These are phyloP conservation scores for Actinia equina DNA, from an alignment of 64 coral and sea anemone genomes.

Conservation along the genomic window DNA sequence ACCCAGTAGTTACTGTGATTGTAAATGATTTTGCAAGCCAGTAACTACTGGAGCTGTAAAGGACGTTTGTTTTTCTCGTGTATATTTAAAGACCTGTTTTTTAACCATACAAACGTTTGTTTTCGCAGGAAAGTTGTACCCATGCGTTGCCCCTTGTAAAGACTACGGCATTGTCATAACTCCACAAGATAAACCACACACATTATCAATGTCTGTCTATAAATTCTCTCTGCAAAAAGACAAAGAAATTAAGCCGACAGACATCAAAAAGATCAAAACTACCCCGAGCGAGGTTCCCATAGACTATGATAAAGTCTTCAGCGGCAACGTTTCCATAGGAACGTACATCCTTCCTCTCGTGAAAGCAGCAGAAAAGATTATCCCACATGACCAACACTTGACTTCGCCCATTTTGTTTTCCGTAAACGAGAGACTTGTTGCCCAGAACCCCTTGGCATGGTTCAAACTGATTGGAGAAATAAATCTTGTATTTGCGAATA, in stretches of 20 bases:
- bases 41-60: no score
- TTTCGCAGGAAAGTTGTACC: background rate
- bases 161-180: conserved; percentile 17
- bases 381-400: background rate
- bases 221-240: background rate
- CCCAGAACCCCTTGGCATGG: background rate
- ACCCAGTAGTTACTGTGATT: no score
- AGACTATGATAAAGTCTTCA: background rate
- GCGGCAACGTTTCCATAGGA: background rate
- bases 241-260: background rate
- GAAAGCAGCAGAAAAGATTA: background rate
- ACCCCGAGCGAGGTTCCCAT: background rate
- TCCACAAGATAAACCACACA: background rate
- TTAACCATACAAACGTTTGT: background rate
- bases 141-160: background rate
- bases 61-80: no score
- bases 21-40: no score
- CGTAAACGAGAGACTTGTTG: background rate
- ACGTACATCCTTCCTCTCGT: background rate
- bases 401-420: background rate
- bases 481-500: background rate
- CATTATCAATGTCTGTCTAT: background rate
- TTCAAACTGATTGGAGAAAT: background rate
- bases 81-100: background rate
- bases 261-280: conserved; percentile 6